Conservation (phyloP, 1,140 invertebrate genomes). For the Pogonognathellus flavescens region DNA sequence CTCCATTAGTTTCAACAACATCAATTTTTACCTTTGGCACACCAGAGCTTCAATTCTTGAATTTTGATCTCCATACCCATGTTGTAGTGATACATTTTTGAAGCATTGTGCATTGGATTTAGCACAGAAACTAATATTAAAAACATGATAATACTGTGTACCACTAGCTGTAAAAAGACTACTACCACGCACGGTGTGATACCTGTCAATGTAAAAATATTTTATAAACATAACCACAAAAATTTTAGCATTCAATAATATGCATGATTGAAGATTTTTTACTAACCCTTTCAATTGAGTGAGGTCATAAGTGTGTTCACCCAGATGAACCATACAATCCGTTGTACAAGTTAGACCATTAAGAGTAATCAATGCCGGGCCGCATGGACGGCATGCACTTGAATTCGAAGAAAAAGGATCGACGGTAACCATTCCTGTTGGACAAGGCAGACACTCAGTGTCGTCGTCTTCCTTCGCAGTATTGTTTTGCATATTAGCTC, state of each 20-base stretch:
- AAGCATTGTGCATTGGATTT: slow-evolving; percentile 70
- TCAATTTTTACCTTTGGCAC: slow-evolving; percentile 69
- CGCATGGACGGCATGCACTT: slow-evolving; percentile 73
- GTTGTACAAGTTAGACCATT: slow-evolving; percentile 70
- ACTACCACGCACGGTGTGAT: slow-evolving; percentile 70
- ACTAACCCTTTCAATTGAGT: slow-evolving; percentile 70
- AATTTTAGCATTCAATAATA: no score
- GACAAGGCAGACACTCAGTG: slow-evolving; percentile 71
- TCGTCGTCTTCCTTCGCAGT: neutral
- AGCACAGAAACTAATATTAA: slow-evolving; percentile 75
- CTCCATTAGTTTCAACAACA: no score
- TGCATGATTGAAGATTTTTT: neutral
- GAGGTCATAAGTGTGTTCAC: slow-evolving; percentile 72
- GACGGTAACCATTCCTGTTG: slow-evolving; percentile 72
- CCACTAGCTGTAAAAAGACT: slow-evolving; percentile 75
- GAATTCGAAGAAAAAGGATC: slow-evolving; percentile 71
- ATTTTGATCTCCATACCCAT: slow-evolving; percentile 64
- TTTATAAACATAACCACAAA: no score
- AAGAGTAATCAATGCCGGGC: slow-evolving; percentile 70
- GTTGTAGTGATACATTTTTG: slow-evolving; percentile 65
- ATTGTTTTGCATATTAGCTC: neutral
- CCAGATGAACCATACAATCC: slow-evolving; percentile 69
- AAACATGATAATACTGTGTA: slow-evolving; percentile 75
- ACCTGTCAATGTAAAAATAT: slow-evolving; percentile 67
- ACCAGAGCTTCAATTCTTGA: slow-evolving; percentile 69